These are phyloP conservation scores for Limonius californicus DNA, from an alignment of 1,140 invertebrate species.

Conservation along the genomic window DNA sequence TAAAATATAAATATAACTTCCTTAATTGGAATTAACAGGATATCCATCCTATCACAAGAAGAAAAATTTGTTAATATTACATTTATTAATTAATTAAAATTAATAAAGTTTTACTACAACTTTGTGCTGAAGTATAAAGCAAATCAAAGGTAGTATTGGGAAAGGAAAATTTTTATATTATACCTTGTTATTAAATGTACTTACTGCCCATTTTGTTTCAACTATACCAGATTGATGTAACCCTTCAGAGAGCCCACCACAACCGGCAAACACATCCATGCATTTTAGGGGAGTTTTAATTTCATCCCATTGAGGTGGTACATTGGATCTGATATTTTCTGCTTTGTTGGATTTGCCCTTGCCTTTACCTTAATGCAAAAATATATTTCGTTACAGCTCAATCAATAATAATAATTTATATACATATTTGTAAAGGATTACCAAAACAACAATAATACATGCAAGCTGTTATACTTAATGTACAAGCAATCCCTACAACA, in stretches of 20 bases:
- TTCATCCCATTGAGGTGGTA: constrained; percentile 40
- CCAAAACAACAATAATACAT: constrained; percentile 6
- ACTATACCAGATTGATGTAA: constrained; percentile 69
- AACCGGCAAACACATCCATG: constrained; percentile 87
- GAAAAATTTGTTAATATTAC: too few species aligned
- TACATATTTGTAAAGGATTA: constrained; percentile 27
- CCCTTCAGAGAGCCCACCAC: constrained; percentile 73
- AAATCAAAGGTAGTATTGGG: too few species aligned
- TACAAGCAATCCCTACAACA: too few species aligned
- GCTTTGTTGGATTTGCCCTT: constrained; percentile 63
- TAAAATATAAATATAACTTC: too few species aligned
- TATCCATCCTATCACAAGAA: too few species aligned
- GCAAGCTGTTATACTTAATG: too few species aligned
- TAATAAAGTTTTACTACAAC: too few species aligned
- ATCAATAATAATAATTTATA: neutral
- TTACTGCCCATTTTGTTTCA: constrained; percentile 68
- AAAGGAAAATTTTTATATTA: too few species aligned
- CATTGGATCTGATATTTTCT: constrained; percentile 37
- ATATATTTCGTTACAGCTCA: neutral
- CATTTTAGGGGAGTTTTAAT: constrained; percentile 56
- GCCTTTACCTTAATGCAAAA: constrained; percentile 66
- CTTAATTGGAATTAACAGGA: too few species aligned
- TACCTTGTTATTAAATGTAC: too few species aligned
- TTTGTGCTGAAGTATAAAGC: too few species aligned
- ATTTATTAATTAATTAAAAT: too few species aligned